phyloP scores from a whole-genome alignment of 1,140 invertebrate genomes.

The Lordiphosa clarofinis region DNA sequence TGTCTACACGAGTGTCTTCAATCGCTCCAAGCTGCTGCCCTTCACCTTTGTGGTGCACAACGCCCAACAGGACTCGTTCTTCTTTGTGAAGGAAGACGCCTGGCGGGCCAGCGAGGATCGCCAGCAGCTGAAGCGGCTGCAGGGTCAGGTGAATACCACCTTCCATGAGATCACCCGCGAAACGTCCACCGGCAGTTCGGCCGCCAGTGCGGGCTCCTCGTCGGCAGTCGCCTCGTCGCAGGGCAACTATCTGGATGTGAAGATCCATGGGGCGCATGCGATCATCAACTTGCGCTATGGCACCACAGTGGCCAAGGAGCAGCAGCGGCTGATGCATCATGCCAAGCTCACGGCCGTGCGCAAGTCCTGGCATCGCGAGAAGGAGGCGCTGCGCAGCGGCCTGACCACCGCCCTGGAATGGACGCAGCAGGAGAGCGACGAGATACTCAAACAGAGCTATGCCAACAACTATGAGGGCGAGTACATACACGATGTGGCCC shows the following conservation, averaged over 20 bases:
- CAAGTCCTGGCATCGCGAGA: slow-evolving; percentile 95
- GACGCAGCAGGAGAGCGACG: slow-evolving; percentile 90
- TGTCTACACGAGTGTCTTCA: slow-evolving; percentile 96
- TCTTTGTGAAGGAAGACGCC: slow-evolving; percentile 95
- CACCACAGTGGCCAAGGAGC: slow-evolving; percentile 92
- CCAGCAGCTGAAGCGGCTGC: slow-evolving; percentile 91
- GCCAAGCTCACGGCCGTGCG: slow-evolving; percentile 91
- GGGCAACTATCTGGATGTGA: slow-evolving; percentile 87
- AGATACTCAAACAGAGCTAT: slow-evolving; percentile 90
- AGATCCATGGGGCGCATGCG: slow-evolving; percentile 90
- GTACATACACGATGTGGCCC: slow-evolving; percentile 92
- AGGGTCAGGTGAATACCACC: slow-evolving; percentile 95
- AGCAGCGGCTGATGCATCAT: slow-evolving; percentile 91
- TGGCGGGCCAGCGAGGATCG: slow-evolving; percentile 93
- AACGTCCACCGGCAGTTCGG: slow-evolving; percentile 61
- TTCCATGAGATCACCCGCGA: slow-evolving; percentile 90
- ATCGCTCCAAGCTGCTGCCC: slow-evolving; percentile 92
- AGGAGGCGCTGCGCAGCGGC: slow-evolving; percentile 89
- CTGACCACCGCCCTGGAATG: slow-evolving; percentile 87
- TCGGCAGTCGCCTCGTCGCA: slow-evolving; percentile 1
- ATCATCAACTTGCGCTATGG: slow-evolving; percentile 93
- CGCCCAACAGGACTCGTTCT: slow-evolving; percentile 94
- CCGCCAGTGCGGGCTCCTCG: neutral
- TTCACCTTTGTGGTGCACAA: slow-evolving; percentile 94
- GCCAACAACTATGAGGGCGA: slow-evolving; percentile 92